Base-by-base conservation (phyloP, 2,888 invertebrate species). In the Euphydryas editha region DNA sequence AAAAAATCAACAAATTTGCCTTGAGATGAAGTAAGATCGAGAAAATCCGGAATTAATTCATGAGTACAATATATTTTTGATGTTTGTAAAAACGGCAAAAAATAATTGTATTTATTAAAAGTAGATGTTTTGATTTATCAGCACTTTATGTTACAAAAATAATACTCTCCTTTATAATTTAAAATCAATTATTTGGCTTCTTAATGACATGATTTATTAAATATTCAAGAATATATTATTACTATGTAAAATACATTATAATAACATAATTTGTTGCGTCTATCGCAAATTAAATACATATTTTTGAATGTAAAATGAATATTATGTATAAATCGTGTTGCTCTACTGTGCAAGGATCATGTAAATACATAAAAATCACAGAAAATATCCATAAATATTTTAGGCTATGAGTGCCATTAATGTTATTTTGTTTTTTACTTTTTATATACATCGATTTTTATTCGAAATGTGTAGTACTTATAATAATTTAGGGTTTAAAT, bases 371-470 rank as follows among this genome's bases (percentile, higher is more conserved):
- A 44, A 60, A 67, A 65, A 70, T 65, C 60, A 66, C 67, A 70
- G 56, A 65, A 64, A 44, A 55, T 69, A 36, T 70, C 62, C 62
- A 77, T 78, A 78, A 80, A 86, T 88, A 88, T 83, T 85, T 78
- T 87, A 90, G 91, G 91, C 91, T 89, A 86, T 85, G 86, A 87
- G 91, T 92, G 91, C 91, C 91, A 92, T 92, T 87, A 83, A 84
- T 79, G 79, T 82, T 84, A 81, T 81, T 81, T 83, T 77, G 79
- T 83, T 80, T 79, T 76, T 81, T 80, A 4, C 78, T 78, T 71
- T 69, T 69, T 72, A 72, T 73, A 69, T 72, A 68, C 75, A 75
- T 69, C 72, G 75, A 77, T 76, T 76, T 47, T 47, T 75, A 75
- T 76, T 77, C 70, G 75, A 71, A 65, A 46, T 73, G 66, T 75